Evolutionary conservation across 2,113 vertebrate genomes (phyloP), one percentile per base, ranked within the genome.

Genomic region (Centropristis striata): DNA sequence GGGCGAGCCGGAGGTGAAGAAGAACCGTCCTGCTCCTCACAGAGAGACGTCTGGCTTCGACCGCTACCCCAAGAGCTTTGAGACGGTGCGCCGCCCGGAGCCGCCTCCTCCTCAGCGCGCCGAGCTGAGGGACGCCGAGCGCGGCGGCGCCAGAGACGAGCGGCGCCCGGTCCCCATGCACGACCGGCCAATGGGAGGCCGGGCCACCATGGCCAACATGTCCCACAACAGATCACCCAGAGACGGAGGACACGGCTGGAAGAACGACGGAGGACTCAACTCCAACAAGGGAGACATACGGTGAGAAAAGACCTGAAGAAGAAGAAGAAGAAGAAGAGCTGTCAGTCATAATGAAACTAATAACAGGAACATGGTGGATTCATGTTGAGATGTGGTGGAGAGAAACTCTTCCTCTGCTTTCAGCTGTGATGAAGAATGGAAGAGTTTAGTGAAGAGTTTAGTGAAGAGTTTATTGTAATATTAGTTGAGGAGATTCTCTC

Each of bases 21-120:
- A 99, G 91, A 88, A 90, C 71, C 96, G 98, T 0, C 96, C 96
- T 1, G 90, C 95, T 27, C 92, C 95, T 37, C 94, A 96, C 55
- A 95, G 97, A 71, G 97, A 98, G 57, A 92, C 96, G 39, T 90
- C 96, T 0, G 92, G 94, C 14, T 98, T 98, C 80, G 97, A 98
- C 78, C 97, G 53, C 21, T 99, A 97, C 46, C 96, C 97, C 6
- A 99, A 99, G 91, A 95, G 81, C 86, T 99, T 98, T 77, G 96
- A 95, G 10, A 92, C 96, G 0, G 96, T 97, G 18, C 94, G 97
- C 81, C 95, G 98, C 83, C 90, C 96, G 0, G 97, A 98, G 54
- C 91, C 91, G 0, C 89, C 90, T 0, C 94, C 96, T 46, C 88
- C 93, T 57, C 92, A 96, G 9, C 93, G 97, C 13, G 80, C 92